Percentiles rank a stretch among this genome's conserved stretches.
Evolutionary conservation across 2,113 vertebrate species (phyloP).

Genomic region (Leptocoma aspasia): DNA sequence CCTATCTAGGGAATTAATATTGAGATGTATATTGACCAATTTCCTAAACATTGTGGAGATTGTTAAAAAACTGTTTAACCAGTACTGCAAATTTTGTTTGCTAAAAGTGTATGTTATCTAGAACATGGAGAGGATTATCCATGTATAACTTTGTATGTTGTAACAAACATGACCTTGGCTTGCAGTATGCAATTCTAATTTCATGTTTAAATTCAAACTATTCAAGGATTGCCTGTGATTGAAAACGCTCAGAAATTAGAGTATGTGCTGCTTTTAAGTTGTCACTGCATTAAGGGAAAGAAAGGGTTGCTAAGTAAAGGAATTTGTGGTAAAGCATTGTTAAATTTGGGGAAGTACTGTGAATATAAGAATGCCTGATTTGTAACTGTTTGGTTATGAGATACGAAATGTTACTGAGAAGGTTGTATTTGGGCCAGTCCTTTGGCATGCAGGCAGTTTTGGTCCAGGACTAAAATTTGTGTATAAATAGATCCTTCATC

Average conservation of each 20-base stretch:
- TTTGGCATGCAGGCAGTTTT: neutral
- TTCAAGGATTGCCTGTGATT: neutral
- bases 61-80: neutral
- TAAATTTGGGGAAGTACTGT: neutral
- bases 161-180: neutral
- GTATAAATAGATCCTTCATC: slow-evolving; percentile 20
- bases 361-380: neutral
- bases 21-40: neutral
- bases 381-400: neutral
- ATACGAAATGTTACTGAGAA: neutral
- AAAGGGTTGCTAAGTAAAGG: neutral
- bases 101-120: neutral
- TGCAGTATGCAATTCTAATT: neutral
- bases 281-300: neutral
- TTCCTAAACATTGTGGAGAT: neutral
- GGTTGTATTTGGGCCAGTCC: neutral
- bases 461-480: neutral
- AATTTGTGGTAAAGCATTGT: neutral
- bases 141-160: neutral
- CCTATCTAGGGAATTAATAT: neutral
- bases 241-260: neutral
- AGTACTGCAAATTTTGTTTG: neutral
- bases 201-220: slow-evolving; percentile 1
- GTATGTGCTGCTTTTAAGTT: neutral
- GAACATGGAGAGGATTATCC: neutral